Base-by-base conservation (phyloP, 2,113 vertebrate species). In the Indicator maculatus region DNA sequence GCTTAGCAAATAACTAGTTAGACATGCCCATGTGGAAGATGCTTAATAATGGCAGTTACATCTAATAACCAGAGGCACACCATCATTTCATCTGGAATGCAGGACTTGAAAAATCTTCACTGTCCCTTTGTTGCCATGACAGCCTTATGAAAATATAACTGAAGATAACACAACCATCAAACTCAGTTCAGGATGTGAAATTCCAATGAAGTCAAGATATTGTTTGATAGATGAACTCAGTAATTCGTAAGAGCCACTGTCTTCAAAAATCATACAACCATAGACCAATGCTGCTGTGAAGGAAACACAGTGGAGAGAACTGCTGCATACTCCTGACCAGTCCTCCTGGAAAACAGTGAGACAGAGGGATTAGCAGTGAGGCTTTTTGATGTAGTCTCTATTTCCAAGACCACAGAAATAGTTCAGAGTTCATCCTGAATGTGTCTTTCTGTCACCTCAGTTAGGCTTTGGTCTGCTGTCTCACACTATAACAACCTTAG, bases 121-220 rank as follows among this genome's bases (percentile, higher is more conserved):
- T 67, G 27, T 77, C 44, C 9, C 9, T 77, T 85, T 77, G 82
- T 95, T 95, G 69, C 78, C 61, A 88, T 95, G 87, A 88, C 85
- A 95, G 72, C 47, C 61, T 83, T 81, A 53, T 20, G 47, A 88
- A 93, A 88, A 66, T 63, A 59, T 36, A 45, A 65, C 16, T 83
- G 70, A 47, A 83, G 45, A 65, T 53, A 85, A 60, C 41, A 74
- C 28, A 95, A 38, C 11, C 38, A 64, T 86, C 74, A 87, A 82
- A 89, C 17, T 73, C 60, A 56, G 60, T 16, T 73, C 60, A 56
- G 60, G 60, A 85, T 50, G 64, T 64, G 78, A 85, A 92, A 80
- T 87, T 91, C 52, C 72, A 53, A 0, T 53, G 67, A 96, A 91
- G 60, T 77, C 64, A 21, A 52, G 26, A 41, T 71, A 73, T 44